A percentile compares a stretch with the other conserved stretches of the same genome.
These are phyloP conservation scores for Cryptoprocta ferox DNA, from an alignment of 2,797 vertebrate species.

Conservation along the genomic window DNA sequence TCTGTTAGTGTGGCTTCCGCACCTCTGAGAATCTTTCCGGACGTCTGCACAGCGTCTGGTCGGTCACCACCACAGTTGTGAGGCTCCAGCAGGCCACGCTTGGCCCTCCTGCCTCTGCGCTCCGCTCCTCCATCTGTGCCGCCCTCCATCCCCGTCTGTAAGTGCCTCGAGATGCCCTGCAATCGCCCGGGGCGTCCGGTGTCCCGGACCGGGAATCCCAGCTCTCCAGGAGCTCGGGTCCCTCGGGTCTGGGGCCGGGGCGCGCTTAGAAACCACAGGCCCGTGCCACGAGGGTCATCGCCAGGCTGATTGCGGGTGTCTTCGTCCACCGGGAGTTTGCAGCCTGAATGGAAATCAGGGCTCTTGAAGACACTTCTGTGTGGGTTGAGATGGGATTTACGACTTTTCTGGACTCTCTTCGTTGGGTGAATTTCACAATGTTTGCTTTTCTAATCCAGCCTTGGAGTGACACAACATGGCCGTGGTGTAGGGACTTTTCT, in stretches of 20 bases:
- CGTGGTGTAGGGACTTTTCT: neutral
- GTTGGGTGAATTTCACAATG: neutral
- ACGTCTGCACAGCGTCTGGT: neutral
- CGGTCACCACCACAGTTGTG: too few species aligned
- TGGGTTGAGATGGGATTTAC: neutral
- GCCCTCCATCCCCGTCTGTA: neutral
- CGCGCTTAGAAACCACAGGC: neutral
- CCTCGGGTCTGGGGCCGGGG: neutral
- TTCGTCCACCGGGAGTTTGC: too few species aligned
- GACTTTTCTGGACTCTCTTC: too few species aligned
- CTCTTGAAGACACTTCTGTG: too few species aligned
- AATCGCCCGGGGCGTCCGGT: neutral
- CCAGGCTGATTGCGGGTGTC: neutral
- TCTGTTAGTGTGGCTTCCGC: neutral
- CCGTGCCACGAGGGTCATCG: accelerated
- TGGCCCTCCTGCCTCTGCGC: neutral
- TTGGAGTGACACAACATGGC: neutral
- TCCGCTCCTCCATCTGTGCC: neutral
- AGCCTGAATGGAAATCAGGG: neutral
- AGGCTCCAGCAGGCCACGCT: accelerated
- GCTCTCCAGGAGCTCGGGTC: neutral
- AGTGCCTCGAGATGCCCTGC: neutral
- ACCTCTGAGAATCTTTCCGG: neutral
- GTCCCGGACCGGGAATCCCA: neutral
- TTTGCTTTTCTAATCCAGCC: neutral